These are phyloP conservation scores for Anthophora plumipes DNA, from an alignment of 2,888 invertebrate genomes.

Conservation along the genomic window DNA sequence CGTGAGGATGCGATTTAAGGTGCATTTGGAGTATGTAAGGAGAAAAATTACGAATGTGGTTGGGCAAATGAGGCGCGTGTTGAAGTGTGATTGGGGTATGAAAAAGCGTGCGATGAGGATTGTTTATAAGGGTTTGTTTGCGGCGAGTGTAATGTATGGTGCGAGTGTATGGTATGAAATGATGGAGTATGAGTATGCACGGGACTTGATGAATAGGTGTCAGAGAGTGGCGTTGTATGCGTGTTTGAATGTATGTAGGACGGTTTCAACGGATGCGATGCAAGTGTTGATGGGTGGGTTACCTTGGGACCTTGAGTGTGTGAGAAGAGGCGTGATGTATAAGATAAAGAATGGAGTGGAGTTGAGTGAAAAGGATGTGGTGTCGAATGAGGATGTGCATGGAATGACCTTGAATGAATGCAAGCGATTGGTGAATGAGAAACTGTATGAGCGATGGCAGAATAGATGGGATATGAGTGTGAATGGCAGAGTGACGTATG, in stretches of 20 bases:
- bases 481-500: too few species aligned
- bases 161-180: conserved; percentile 43
- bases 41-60: conserved; percentile 13
- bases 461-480: too few species aligned
- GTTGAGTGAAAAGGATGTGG: not conserved
- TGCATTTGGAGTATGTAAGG: conserved; percentile 26
- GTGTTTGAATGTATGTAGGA: conserved; percentile 53
- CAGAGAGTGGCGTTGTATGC: conserved; percentile 47
- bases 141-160: conserved; percentile 41
- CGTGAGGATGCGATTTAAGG: conserved; percentile 38
- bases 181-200: conserved; percentile 6
- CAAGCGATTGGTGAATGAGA: too few species aligned
- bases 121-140: conserved; percentile 29
- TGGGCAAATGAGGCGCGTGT: conserved; percentile 21
- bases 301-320: conserved; percentile 58
- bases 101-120: conserved; percentile 31
- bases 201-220: conserved; percentile 19
- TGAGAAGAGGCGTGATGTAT: not conserved
- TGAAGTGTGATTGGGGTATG: conserved; percentile 58
- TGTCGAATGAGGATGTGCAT: not conserved
- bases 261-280: conserved; percentile 60
- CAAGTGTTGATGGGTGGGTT: conserved; percentile 52
- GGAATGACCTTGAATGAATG: too few species aligned
- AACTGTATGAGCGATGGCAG: too few species aligned
- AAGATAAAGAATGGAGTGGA: not conserved